phyloP scores from a whole-genome alignment of 2,888 invertebrate species.

The Dexiosoma caninum region DNA sequence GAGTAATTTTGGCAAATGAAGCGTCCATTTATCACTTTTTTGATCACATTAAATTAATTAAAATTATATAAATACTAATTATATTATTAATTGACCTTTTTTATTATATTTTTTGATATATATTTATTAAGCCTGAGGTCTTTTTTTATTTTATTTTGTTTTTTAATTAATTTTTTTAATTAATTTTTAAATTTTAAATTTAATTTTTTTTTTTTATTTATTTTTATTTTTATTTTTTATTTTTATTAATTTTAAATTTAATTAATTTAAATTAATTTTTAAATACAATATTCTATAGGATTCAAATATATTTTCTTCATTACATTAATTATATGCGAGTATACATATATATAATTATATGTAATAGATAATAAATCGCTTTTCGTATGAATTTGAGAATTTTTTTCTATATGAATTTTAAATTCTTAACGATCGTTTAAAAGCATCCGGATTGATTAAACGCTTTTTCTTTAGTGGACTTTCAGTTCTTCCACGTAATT shows the following conservation, averaged over 20 bases:
- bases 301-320: background rate
- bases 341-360: background rate
- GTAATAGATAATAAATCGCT: background rate
- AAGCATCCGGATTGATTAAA: background rate
- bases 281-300: background rate
- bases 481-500: conserved; percentile 16
- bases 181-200: no score
- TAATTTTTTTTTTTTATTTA: no score
- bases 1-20: background rate
- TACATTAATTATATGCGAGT: background rate
- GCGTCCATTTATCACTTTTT: background rate
- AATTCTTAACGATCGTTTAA: conserved; percentile 50
- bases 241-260: no score
- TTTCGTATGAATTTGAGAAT: background rate
- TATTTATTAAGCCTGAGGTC: no score
- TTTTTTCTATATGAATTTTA: background rate
- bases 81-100: no score
- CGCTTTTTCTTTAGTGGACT: conserved; percentile 40
- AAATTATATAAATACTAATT: no score
- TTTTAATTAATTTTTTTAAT: no score
- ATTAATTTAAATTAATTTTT: no score
- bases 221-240: no score
- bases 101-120: no score
- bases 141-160: no score
- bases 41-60: no score